Conservation (phyloP, 2,888 invertebrate genomes). For the Apamea epomidion region DNA sequence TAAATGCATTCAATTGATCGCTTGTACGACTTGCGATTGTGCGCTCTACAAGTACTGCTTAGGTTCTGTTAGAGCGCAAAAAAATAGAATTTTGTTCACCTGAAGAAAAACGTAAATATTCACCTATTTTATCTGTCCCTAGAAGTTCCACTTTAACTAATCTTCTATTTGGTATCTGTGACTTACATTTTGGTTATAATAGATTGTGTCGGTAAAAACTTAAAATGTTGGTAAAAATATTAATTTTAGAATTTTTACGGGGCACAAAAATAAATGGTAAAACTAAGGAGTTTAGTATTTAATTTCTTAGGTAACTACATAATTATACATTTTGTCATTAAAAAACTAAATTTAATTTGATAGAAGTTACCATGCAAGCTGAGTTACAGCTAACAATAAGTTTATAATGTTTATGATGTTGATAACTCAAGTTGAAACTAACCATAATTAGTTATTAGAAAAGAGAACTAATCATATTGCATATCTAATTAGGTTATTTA, state of each 20-base stretch:
- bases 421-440: conserved; percentile 4
- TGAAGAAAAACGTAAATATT: background rate
- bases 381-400: background rate
- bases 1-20: background rate
- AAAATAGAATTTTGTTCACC: background rate
- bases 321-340: background rate
- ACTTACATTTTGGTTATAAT: background rate
- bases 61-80: background rate
- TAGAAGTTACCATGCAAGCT: background rate
- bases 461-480: conserved; percentile 1
- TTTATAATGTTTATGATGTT: background rate
- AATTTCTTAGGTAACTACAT: background rate
- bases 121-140: background rate
- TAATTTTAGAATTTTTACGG: background rate
- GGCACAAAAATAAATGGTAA: background rate
- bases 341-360: background rate
- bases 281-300: background rate
- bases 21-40: background rate
- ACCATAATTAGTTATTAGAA: background rate
- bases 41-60: background rate
- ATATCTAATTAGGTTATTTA: conserved; percentile 33
- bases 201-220: background rate
- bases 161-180: no score
- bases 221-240: no score
- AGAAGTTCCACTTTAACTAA: background rate